Evolutionary conservation across 2,113 vertebrate species (phyloP), one percentile per base, ranked within the genome.

Genomic region (Prinia subflava): DNA sequence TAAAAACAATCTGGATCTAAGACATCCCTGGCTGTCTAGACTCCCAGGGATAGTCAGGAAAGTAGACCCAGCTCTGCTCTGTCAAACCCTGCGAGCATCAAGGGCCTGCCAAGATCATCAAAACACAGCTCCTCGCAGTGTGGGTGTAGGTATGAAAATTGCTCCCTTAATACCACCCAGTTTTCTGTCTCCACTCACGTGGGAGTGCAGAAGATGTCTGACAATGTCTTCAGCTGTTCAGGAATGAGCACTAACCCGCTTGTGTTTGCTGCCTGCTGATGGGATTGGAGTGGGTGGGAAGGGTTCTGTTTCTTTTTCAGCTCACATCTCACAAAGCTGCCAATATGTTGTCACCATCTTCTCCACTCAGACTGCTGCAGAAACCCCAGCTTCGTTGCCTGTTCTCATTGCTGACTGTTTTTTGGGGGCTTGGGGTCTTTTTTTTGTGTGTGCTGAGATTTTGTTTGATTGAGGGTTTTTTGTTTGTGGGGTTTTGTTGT

Each of bases 161-260:
- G 63, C 44, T 89, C 59, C 5, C 11, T 55, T 88, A 70, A 81
- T 94, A 91, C 74, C 73, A 85, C 87, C n/a, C 80, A 93, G 69
- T 27, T 89, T 78, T 71, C 27, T 63, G 42, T 74, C 80, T 93
- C 30, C 23, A n/a, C 60, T 92, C 80, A 71, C 1, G 41, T 85
- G 88, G 74, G 90, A 95, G 90, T 56, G 44, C 74, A 74, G 91
- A 92, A 70, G 83, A 70, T 70, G 90, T 92, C 76, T 94, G 68
- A 88, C 89, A 95, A 74, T 83, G 69, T 86, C 85, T 92, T 90
- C 73, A 82, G 80, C 77, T 94, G 50, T 60, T 87, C 57, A 55
- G 76, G 68, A 74, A 47, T 65, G 71, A 95, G 50, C 76, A 59
- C 35, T 67, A 67, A 74, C 5, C 6, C 7, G 6, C 47, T 80